Base-by-base conservation (phyloP, 2,888 invertebrate genomes). In the Xylota sylvarum region DNA sequence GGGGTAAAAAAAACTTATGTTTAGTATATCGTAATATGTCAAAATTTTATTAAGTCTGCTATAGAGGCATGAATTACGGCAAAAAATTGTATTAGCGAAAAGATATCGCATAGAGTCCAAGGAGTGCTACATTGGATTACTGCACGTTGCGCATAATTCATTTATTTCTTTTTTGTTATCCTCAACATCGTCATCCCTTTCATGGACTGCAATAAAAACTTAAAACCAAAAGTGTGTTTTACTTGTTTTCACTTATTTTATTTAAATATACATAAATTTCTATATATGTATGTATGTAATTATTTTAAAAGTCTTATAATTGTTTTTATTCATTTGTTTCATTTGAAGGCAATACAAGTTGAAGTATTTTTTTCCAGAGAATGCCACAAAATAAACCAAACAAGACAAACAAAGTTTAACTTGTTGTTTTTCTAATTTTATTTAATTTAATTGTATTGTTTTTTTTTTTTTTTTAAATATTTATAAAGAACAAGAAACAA, bases 321-420 rank as follows among this genome's bases (percentile, higher is more conserved):
- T 86, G 86, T 86, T 86, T 82, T 86, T 76, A 81, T 67, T 72
- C 32, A 65, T 85, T 82, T 30, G 60, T 86, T 86, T 86, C 52
- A 52, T 82, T 80, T 73, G 56, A 86, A 86, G 86, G 86, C 86
- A 62, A 86, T 78, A 48, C 58, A 82, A 82, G 73, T 82, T 86
- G 77, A 86, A 82, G 82, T 77, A 76, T 70, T 80, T 65, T 60
- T 73, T 74, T 58, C 62, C 67, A 73, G 70, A 64, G 32, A 69
- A 84, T 60, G 62, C 56, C 60, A 73, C 48, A 76, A 70, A 70
- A 73, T 32, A 79, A 79, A 56, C 12, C 46, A 76, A 76, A 64
- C 65, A 27, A 81, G 46, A 64, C 73, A 69, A 86, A 48, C 37
- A 65, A 62, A 35, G 7, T 48, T 76, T 74, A 35, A 56, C 32